These are phyloP conservation scores for Acanthococcus lagerstroemiae DNA, from an alignment of 2,888 invertebrate species.

Conservation along the genomic window DNA sequence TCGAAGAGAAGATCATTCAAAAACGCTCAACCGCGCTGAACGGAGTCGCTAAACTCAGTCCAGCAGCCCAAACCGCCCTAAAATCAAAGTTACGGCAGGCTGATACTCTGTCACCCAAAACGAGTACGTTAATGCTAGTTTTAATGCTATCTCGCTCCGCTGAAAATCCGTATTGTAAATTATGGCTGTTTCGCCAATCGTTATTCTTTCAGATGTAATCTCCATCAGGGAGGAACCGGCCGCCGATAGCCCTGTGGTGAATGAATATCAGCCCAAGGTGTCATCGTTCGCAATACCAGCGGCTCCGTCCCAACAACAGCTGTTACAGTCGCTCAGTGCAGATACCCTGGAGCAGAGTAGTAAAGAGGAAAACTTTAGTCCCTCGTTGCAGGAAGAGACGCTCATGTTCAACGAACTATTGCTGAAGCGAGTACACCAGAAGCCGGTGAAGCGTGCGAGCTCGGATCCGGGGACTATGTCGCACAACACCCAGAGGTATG, in stretches of 20 bases:
- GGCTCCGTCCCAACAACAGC: slow-evolving; percentile 15
- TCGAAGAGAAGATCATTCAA: slow-evolving; percentile 87
- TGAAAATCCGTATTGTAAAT: too few relatives aligned
- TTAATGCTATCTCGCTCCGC: too few relatives aligned
- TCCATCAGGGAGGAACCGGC: slow-evolving; percentile 9
- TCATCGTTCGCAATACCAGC: slow-evolving; percentile 33
- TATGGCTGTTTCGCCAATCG: too few relatives aligned
- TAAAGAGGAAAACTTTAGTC: slow-evolving; percentile 3
- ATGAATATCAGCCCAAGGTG: slow-evolving; percentile 21
- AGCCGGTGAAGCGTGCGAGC: slow-evolving; percentile 56
- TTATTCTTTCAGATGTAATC: background rate
- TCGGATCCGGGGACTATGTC: slow-evolving; percentile 53
- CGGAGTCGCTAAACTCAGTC: slow-evolving; percentile 33
- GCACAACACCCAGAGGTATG: slow-evolving; percentile 16
- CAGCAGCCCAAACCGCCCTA: slow-evolving; percentile 13
- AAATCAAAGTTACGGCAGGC: slow-evolving; percentile 4
- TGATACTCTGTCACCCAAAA: slow-evolving; percentile 10
- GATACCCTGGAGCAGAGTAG: slow-evolving; percentile 1
- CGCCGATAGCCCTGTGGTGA: background rate
- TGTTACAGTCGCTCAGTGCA: background rate
- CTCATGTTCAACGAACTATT: slow-evolving; percentile 43
- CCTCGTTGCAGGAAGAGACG: slow-evolving; percentile 50
- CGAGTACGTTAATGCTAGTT: background rate
- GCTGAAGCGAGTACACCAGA: slow-evolving; percentile 42
- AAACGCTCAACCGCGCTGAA: slow-evolving; percentile 47